Evolutionary conservation across 2,113 vertebrate genomes (phyloP), one percentile per base, ranked within the genome.

Genomic region (Lampris megalopsis): DNA sequence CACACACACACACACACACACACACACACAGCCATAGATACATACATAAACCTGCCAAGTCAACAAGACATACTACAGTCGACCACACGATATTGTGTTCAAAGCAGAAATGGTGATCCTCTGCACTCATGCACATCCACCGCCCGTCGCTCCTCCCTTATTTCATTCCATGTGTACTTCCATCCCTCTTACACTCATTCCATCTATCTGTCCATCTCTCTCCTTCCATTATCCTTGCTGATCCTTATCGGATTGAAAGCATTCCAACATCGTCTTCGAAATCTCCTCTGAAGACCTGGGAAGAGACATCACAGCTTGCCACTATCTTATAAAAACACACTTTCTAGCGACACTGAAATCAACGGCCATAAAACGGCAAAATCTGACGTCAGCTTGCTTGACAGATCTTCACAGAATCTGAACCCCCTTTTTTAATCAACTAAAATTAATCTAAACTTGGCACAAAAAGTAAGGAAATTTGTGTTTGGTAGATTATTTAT

Each of bases 51-150:
- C 11, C 37, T n/a, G 59, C 50, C 54, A 6, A 36, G n/a, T 10
- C 13, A 70, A 8, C 42, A 6, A 5, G 47, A 42, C 41, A 0
- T 2, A 5, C 4, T 6, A 43, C 61, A 45, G 52, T 13, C 7
- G 1, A 56, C 75, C 65, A 66, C 36, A 61, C 24, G 56, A 66
- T 68, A 35, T 68, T 76, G 57, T 36, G 24, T 1, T 5, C 62
- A 52, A 69, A 60, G 70, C 53, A 40, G n/a, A 53, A 50, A 45
- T 56, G 5, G 2, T 0, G 36, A 80, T 72, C 57, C 45, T 37
- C 81, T 50, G 13, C 43, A 70, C 76, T 80, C 75, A 87, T 66
- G 62, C 69, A 74, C 68, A 48, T 66, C 60, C 0, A 2, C 3
- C 3, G 10, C 11, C 58, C 54, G 49, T 36, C 52, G 3, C 9